Percentiles rank a stretch among this genome's conserved stretches.
phyloP scores from a whole-genome alignment of 2,113 vertebrate genomes.

The Microtus ochrogaster region DNA sequence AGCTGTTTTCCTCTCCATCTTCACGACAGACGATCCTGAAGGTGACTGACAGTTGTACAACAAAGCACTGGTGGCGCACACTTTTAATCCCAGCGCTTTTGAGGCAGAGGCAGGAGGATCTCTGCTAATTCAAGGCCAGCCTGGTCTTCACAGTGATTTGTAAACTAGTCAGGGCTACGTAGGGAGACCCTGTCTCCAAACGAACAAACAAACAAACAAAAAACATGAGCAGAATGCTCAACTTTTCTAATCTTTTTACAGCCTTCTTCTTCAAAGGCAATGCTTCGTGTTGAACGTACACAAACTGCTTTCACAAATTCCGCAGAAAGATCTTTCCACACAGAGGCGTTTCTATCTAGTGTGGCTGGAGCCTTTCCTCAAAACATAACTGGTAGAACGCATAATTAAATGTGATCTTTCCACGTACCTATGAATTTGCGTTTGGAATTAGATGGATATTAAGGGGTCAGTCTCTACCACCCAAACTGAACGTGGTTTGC shows the following conservation, averaged over 20 bases:
- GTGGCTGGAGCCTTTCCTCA: background rate
- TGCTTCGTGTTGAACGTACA: background rate
- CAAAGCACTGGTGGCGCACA: background rate
- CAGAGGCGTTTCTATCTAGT: background rate
- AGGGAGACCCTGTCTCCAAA: background rate
- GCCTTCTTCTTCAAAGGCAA: background rate
- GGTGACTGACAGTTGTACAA: background rate
- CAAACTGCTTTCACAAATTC: background rate
- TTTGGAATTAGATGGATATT: constrained; percentile 26
- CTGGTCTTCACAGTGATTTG: background rate
- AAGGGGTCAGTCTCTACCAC: constrained; percentile 50
- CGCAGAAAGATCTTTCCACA: background rate
- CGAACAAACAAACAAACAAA: background rate
- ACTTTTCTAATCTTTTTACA: background rate
- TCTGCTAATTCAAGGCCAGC: background rate
- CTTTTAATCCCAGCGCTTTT: background rate
- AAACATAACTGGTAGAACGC: background rate
- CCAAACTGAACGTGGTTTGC: constrained; percentile 65
- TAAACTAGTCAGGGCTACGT: background rate
- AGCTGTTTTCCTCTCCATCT: background rate
- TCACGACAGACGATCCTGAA: background rate
- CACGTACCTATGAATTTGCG: background rate
- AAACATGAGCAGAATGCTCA: background rate
- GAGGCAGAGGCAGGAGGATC: background rate
- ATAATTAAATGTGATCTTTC: constrained; percentile 7